A percentile compares a stretch with the other conserved stretches of the same genome.
Conservation (phyloP, 2,113 vertebrate genomes). For the Pomatorhinus ruficollis region DNA sequence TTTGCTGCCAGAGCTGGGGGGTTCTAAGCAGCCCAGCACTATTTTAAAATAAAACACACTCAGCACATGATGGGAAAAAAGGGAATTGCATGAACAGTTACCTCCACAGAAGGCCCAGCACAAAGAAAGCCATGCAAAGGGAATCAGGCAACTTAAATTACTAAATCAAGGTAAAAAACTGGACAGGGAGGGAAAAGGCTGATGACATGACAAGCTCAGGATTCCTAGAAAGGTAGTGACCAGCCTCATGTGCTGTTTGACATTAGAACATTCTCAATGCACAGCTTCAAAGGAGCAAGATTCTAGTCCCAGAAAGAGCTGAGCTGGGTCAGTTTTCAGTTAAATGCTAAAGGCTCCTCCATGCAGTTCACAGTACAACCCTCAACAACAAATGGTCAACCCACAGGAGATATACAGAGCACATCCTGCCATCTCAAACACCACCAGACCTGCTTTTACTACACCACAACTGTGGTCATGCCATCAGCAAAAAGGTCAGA, state of each 20-base stretch:
- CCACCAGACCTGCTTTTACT: not conserved
- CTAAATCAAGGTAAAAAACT: not conserved
- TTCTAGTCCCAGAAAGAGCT: not conserved
- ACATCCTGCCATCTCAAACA: not conserved
- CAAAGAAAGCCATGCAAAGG: not conserved
- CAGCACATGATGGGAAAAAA: not conserved
- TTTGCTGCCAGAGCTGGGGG: not conserved
- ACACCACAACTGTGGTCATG: rapidly evolving
- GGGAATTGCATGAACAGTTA: not conserved
- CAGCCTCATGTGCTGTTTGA: not conserved
- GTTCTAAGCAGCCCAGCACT: not conserved
- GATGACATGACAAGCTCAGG: not conserved
- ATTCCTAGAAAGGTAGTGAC: not conserved
- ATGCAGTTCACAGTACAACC: not conserved
- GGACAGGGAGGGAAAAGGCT: not conserved
- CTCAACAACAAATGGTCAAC: not conserved
- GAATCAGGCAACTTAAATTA: not conserved
- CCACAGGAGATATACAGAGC: not conserved
- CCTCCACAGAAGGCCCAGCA: not conserved
- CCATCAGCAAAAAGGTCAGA: not conserved
- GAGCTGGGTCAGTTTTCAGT: not conserved
- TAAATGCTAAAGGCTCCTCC: not conserved
- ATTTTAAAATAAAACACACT: not conserved
- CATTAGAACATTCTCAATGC: not conserved
- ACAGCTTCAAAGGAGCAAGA: not conserved